Conservation (phyloP, 2,888 invertebrate genomes). For the Arrhopalites spinosus region DNA sequence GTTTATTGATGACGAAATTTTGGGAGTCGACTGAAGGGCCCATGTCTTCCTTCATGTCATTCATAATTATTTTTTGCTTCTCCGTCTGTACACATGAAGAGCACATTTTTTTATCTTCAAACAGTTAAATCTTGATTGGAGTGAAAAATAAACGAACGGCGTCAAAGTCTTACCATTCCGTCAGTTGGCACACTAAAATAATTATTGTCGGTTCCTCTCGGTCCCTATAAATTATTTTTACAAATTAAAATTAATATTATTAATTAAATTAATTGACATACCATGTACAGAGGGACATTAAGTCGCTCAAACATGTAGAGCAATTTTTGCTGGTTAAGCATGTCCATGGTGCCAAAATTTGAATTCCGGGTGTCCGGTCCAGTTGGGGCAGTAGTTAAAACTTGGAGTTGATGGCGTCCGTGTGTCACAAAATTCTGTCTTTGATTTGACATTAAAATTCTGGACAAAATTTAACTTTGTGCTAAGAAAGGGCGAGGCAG, state of each 20-base stretch:
- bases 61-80: neutral
- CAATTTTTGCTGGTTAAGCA: conserved; percentile 25
- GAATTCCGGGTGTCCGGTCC: neutral
- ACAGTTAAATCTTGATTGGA: neutral
- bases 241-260: neutral
- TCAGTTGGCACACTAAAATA: conserved; percentile 38
- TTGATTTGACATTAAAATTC: neutral
- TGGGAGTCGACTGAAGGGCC: neutral
- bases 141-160: neutral
- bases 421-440: neutral
- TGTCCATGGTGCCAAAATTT: neutral
- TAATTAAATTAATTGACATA: neutral
- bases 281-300: conserved; percentile 46
- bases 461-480: neutral
- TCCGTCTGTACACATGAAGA: neutral
- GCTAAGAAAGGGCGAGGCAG: neutral
- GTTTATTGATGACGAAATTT: neutral
- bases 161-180: conserved; percentile 15
- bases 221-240: conserved; percentile 25
- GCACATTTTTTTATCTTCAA: neutral
- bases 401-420: neutral
- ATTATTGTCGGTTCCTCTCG: conserved; percentile 30
- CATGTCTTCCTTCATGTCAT: neutral
- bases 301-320: conserved; percentile 51
- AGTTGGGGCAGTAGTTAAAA: neutral